These are phyloP conservation scores for Battus philenor DNA, from an alignment of 1,140 invertebrate genomes.

Conservation along the genomic window DNA sequence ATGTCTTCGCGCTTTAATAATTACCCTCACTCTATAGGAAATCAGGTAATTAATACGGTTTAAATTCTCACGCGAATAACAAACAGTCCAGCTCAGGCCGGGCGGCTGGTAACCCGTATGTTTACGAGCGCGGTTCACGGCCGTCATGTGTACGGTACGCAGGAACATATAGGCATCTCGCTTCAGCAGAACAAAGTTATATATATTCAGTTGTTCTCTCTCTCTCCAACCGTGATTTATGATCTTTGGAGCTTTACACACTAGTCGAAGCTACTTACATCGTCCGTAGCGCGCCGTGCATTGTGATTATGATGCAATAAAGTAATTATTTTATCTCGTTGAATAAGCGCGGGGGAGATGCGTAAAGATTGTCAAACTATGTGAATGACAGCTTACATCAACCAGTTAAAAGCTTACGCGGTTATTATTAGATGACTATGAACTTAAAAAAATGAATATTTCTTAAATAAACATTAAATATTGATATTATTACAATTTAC, in stretches of 20 bases:
- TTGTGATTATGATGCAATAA: slow-evolving; percentile 49
- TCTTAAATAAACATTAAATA: no score
- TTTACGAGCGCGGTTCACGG: slow-evolving; percentile 37
- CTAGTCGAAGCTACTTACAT: slow-evolving; percentile 35
- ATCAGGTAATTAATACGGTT: slow-evolving; percentile 8
- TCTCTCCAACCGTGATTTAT: slow-evolving; percentile 49
- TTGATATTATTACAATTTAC: no score
- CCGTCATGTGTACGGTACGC: slow-evolving; percentile 18
- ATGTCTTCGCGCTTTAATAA: slow-evolving; percentile 1
- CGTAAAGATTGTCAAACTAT: no score
- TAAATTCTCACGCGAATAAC: background rate
- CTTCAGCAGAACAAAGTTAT: slow-evolving; percentile 11
- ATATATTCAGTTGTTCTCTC: slow-evolving; percentile 17
- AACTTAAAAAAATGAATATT: no score
- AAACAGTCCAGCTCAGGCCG: background rate
- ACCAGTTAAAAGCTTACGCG: no score
- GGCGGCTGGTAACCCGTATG: slow-evolving; percentile 21
- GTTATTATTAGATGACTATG: no score
- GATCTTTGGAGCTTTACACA: slow-evolving; percentile 38
- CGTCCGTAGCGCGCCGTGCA: slow-evolving; percentile 35
- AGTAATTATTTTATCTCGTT: slow-evolving; percentile 46
- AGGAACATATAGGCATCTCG: slow-evolving; percentile 23
- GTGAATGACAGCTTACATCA: no score
- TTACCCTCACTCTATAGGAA: slow-evolving; percentile 8
- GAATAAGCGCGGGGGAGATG: slow-evolving; percentile 21